Evolutionary conservation across 2,797 vertebrate species (phyloP), one percentile per base, ranked within the genome.

Genomic region (Tapirus indicus): DNA sequence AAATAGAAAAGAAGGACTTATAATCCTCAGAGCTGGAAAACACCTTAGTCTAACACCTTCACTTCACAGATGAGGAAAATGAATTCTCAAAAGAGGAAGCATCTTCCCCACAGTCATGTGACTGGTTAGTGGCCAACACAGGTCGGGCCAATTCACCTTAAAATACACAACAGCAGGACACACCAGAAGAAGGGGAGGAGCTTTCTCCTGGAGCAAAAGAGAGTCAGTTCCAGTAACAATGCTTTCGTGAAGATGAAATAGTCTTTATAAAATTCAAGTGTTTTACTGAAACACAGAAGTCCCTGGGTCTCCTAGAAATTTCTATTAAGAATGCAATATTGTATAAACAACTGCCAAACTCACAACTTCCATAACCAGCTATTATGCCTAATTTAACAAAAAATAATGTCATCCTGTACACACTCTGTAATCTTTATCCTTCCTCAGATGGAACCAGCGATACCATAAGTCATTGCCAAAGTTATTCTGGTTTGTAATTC

Each of bases 31-130:
- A 95, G 21, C 6, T 75, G 29, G 18, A 83, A 95, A 95, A 83
- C 91, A 75, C 16, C 20, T 88, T 66, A 78, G 18, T 77, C 14
- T 86, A 83, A 88, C 10, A 72, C 13, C 13, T 21, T 95, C 14
- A 87, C 17, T 47, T 96, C 49, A 94, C 29, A 93, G 23, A 88
- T 69, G 64, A 85, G 54, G 35, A 91, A 95, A 96, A 1, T 72
- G 72, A 97, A 14, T 10, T 56, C 41, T 60, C 21, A 2, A 83
- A 97, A 94, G 32, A 80, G 71, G 71, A 85, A 96, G 14, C 52
- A 9, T 68, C 75, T 87, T 86, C 32, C 17, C 64, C 35, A 52
- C 8, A 72, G 12, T 80, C 9, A 11, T 3, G 2, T 75, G 38
- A 64, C 49, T n/a, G 10, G 47, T 72, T 60, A 58, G 47, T 35